Conservation (phyloP, 1,140 invertebrate species). For the Luehdorfia chinensis region DNA sequence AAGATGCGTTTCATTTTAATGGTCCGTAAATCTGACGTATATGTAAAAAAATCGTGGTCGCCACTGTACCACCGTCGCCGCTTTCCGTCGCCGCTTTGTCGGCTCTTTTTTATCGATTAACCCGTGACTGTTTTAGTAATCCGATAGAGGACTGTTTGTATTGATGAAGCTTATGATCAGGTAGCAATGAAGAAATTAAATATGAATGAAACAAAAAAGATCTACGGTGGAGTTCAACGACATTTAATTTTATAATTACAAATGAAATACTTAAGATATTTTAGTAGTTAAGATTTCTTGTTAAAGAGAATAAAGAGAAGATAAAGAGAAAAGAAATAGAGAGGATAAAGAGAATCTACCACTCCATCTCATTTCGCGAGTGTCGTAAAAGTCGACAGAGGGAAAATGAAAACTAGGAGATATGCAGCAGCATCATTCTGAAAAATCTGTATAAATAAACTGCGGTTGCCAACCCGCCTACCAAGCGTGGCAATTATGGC, state of each 20-base stretch:
- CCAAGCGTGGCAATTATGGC: too few species aligned
- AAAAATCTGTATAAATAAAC: too few species aligned
- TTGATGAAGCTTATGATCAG: constrained; percentile 39
- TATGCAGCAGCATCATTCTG: too few species aligned
- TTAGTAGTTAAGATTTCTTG: neutral
- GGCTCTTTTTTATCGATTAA: constrained; percentile 56
- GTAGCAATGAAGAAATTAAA: constrained; percentile 60
- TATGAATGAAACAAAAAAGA: constrained; percentile 24
- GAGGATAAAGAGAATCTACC: too few species aligned
- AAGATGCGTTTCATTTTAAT: neutral
- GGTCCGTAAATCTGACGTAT: constrained; percentile 19
- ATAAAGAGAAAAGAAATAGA: neutral
- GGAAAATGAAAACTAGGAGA: too few species aligned
- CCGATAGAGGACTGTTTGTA: constrained; percentile 45
- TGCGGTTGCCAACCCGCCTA: too few species aligned
- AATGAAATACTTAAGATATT: neutral
- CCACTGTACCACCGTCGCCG: constrained; percentile 34
- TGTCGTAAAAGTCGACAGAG: too few species aligned
- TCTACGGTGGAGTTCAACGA: neutral
- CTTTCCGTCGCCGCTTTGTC: constrained; percentile 47
- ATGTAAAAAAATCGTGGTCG: constrained; percentile 46
- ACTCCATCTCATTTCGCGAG: too few species aligned
- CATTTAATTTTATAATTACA: neutral
- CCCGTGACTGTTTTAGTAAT: constrained; percentile 69
- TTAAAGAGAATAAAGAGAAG: neutral